Base-by-base conservation (phyloP, 2,797 vertebrate genomes). In the Phrynocephalus forsythii region DNA sequence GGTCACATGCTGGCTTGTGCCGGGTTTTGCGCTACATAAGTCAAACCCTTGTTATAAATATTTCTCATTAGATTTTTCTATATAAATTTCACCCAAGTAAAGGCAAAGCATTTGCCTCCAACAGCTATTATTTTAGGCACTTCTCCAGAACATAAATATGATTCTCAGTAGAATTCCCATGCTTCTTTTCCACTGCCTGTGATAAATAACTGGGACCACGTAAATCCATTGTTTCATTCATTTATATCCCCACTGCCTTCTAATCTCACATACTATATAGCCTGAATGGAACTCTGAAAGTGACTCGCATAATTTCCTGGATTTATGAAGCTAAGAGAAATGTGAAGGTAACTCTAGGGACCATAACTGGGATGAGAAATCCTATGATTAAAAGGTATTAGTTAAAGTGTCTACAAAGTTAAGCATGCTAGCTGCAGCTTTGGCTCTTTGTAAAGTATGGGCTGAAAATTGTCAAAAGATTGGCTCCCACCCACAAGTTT, bases 331-430 rank as follows among this genome's bases (percentile, higher is more conserved):
- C 13, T 71, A 11, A 87, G 8, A 2, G 8, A 89, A 52, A 91
- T 10, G n/a, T 63, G 84, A 82, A 67, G 88, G 52, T 81, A 88
- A 44, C 20, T 30, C 50, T 48, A 1, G 66, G 13, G 48, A 28
- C n/a, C 79, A 18, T 9, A 91, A 92, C 28, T 89, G 24, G 60
- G 84, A 56, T 87, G 3, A 89, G 63, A 92, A 93, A 90, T 86
- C 56, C 22, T 68, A n/a, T 88, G 83, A 92, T 83, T 87, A 91
- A 93, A 94, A 87, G 86, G 13, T 10, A 52, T 91, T 77, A 4
- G 6, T 80, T 93, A 76, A 89, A 60, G 90, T 28, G 24, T 56
- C 16, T 16, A 69, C 13, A 82, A 85, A 91, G 28, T 86, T 91
- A 90, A 84, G 80, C 60, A 87, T 90, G 92, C 33, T n/a, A 63